phyloP scores from a whole-genome alignment of 2,888 invertebrate species.

The Lydus trimaculatus region DNA sequence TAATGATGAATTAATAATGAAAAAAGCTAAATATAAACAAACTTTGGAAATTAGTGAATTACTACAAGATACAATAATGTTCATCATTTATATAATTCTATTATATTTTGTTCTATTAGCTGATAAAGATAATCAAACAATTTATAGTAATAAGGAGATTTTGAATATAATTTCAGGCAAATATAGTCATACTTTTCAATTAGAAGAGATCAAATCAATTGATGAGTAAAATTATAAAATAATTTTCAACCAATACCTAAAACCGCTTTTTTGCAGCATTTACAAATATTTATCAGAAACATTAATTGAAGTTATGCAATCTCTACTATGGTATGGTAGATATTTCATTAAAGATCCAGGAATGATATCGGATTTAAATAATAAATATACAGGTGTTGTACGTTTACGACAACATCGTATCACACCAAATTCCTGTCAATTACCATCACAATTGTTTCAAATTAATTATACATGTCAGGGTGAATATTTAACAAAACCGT shows the following conservation, averaged over 20 bases:
- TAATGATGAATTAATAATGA: conserved; percentile 8
- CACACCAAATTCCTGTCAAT: conserved; percentile 21
- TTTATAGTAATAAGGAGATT: conserved; percentile 39
- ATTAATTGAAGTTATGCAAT: conserved; percentile 42
- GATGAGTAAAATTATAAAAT: conserved; percentile 12
- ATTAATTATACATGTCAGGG: neutral
- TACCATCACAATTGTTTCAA: neutral
- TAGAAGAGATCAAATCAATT: neutral
- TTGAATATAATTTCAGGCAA: conserved; percentile 33
- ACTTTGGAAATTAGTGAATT: conserved; percentile 10
- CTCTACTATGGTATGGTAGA: conserved; percentile 47
- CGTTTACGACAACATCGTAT: conserved; percentile 44
- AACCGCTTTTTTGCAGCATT: conserved; percentile 43
- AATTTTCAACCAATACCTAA: too few relatives aligned
- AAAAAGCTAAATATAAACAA: neutral
- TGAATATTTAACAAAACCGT: conserved; percentile 20
- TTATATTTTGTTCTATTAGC: conserved; percentile 44
- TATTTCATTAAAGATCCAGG: conserved; percentile 44
- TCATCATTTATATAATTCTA: conserved; percentile 42
- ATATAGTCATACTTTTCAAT: conserved; percentile 17
- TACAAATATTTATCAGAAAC: conserved; percentile 37
- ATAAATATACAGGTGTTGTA: conserved; percentile 48
- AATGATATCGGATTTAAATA: conserved; percentile 46
- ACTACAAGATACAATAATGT: conserved; percentile 45
- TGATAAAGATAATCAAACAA: conserved; percentile 39